Evolutionary conservation across 2,888 invertebrate species (phyloP).

Genomic region (Dermolepida albohirtum): DNA sequence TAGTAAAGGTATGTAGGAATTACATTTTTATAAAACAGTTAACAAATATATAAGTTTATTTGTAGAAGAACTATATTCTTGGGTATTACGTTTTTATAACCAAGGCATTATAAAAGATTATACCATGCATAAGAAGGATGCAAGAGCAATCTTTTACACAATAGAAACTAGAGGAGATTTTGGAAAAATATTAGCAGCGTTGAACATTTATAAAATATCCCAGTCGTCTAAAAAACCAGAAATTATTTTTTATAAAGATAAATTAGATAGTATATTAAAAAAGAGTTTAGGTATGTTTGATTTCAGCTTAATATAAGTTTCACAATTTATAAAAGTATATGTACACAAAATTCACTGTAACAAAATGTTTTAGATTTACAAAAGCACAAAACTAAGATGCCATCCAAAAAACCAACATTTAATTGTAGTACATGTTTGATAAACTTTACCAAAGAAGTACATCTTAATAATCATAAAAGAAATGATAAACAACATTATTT

Average conservation of each 20-base stretch:
- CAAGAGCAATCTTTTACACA: constrained; percentile 1
- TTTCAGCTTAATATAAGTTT: neutral
- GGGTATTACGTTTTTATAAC: constrained; percentile 16
- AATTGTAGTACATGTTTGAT: constrained; percentile 22
- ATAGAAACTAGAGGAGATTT: neutral
- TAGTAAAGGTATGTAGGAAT: constrained; percentile 6
- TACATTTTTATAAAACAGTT: neutral
- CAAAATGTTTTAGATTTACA: no score
- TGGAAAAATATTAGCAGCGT: constrained; percentile 13
- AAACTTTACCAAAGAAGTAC: constrained; percentile 1
- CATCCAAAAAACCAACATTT: neutral
- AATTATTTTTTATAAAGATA: constrained; percentile 2
- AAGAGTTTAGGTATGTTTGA: neutral
- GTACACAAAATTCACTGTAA: no score
- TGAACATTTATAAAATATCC: constrained; percentile 17
- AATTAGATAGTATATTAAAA: constrained; percentile 10
- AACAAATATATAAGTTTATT: constrained; percentile 2
- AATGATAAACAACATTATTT: constrained; percentile 9
- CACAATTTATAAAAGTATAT: no score
- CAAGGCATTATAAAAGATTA: constrained; percentile 22
- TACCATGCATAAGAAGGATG: constrained; percentile 27
- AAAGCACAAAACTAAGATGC: neutral
- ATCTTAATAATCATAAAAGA: constrained; percentile 7
- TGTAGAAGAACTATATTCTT: constrained; percentile 4
- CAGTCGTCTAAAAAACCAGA: neutral